Conservation (phyloP, 2,113 vertebrate species). For the Condylura cristata region DNA sequence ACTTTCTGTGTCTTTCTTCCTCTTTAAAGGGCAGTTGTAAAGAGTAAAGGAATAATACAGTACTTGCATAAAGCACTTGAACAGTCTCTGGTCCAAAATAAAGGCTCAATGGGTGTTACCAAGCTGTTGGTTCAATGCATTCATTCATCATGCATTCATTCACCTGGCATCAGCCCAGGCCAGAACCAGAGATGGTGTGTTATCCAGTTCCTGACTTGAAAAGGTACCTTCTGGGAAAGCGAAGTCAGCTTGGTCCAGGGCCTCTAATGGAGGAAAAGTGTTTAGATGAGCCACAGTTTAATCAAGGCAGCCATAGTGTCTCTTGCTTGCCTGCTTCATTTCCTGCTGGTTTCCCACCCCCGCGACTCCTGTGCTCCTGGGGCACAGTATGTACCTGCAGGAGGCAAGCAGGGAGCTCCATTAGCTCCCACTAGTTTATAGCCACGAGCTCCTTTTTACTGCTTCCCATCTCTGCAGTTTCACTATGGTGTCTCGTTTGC, state of each 20-base stretch:
- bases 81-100: neutral
- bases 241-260: neutral
- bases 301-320: neutral
- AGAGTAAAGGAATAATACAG: neutral
- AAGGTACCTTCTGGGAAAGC: neutral
- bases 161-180: neutral
- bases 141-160: neutral
- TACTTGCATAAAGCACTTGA: neutral
- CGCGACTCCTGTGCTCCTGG: neutral
- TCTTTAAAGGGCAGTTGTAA: neutral
- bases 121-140: neutral
- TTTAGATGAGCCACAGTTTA: neutral
- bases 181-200: neutral
- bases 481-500: neutral
- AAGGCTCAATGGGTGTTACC: neutral
- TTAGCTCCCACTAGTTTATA: neutral
- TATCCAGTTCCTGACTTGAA: neutral
- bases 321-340: neutral
- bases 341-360: neutral
- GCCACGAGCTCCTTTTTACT: neutral
- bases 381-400: rapidly evolving
- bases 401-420: neutral
- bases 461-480: neutral
- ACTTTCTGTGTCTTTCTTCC: neutral
- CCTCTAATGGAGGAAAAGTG: too few relatives aligned